Base-by-base conservation (phyloP, 2,888 invertebrate species). In the Brachyptera putata region DNA sequence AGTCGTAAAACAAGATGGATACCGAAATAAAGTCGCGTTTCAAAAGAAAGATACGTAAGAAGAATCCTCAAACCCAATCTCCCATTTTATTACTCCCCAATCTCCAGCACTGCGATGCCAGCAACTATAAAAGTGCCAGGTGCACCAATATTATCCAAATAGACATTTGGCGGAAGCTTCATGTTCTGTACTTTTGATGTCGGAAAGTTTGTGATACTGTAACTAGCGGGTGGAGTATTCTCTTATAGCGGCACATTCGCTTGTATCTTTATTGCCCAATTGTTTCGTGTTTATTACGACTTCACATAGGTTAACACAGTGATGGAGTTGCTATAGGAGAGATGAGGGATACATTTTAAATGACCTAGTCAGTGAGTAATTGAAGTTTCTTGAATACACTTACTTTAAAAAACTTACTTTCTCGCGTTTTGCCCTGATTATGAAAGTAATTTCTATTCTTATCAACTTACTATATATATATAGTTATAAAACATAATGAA, bases 1-100 rank as follows among this genome's bases (percentile, higher is more conserved):
- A 9, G 46, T 46, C 46, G 46, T 46, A 46, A 46, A 46, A 46
- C 46, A 46, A 46, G 46, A 46, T 46, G 46, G 46, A 46, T 24
- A 46, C 46, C 46, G 22, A 46, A 24, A 46, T 46, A 46, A 46
- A 46, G 46, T 46, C 46, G 46, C 46, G 24, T 46, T 46, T 46
- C 46, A 46, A 21, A 4, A 22, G 21, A 22, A 24, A 21, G n/a
- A n/a, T n/a, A 21, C 46, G 46, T 11, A 30, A 11, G 30, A 30
- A 30, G 30, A 30, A 30, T 30, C 30, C 11, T 30, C 30, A 30
- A 30, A 46, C 21, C 24, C 46, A 46, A 46, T 46, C 46, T 46
- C 24, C 21, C 46, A 46, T 46, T 46, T 46, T 46, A 46, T 46
- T 24, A 24, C 22, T 46, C 46, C 46, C 46, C 46, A 18, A 46